Percentiles rank a stretch among this genome's conserved stretches.
Evolutionary conservation across 2,797 vertebrate genomes (phyloP).

Genomic region (Lates japonicus): DNA sequence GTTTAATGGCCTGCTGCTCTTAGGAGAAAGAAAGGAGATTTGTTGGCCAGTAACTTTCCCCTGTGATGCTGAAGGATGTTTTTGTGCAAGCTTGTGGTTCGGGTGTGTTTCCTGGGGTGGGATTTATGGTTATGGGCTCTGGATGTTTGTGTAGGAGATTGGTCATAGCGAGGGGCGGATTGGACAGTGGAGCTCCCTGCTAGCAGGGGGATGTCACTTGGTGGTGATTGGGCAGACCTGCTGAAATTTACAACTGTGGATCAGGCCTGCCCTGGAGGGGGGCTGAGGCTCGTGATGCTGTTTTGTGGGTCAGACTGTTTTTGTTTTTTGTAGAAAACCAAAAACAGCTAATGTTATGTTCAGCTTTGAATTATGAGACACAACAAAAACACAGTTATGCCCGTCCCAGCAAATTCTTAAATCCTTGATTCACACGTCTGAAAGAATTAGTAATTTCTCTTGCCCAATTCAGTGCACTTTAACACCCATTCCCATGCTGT

Average conservation of each 20-base stretch:
- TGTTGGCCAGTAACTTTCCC: slow-evolving; percentile 82
- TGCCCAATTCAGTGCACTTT: slow-evolving; percentile 16
- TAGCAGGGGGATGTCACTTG: slow-evolving; percentile 42
- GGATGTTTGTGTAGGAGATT: slow-evolving; percentile 80
- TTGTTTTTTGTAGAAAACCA: neutral
- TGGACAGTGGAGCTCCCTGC: slow-evolving; percentile 56
- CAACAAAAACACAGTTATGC: slow-evolving; percentile 14
- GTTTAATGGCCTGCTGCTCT: slow-evolving; percentile 80
- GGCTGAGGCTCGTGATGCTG: neutral
- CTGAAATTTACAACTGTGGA: slow-evolving; percentile 61
- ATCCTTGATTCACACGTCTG: slow-evolving; percentile 4
- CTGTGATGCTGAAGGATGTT: slow-evolving; percentile 82
- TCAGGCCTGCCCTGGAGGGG: slow-evolving; percentile 6
- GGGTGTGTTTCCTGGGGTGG: slow-evolving; percentile 79
- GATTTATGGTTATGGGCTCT: slow-evolving; percentile 84
- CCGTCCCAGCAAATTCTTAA: neutral
- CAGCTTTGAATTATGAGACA: slow-evolving; percentile 14
- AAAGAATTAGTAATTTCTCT: slow-evolving; percentile 38
- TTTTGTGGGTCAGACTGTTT: slow-evolving; percentile 3
- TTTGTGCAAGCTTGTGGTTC: slow-evolving; percentile 80
- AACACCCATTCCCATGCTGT: slow-evolving; percentile 20
- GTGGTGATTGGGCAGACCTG: slow-evolving; percentile 42
- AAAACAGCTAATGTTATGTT: slow-evolving; percentile 20
- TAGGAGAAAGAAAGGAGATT: slow-evolving; percentile 77
- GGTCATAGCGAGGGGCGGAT: slow-evolving; percentile 75